Conservation (phyloP, 2,113 vertebrate species). For the Ceratotherium simum region DNA sequence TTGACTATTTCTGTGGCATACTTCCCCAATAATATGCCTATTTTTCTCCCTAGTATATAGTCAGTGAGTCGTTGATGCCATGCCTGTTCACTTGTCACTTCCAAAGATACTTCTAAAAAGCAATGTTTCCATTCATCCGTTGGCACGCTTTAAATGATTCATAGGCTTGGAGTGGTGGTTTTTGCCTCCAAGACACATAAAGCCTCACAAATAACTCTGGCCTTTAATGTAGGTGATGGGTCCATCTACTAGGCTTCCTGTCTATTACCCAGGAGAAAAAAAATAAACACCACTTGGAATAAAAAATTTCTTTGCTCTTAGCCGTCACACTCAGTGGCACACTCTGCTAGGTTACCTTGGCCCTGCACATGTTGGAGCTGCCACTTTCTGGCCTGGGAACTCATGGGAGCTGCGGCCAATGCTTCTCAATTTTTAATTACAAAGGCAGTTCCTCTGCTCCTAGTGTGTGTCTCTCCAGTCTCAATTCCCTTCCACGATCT, state of each 20-base stretch:
- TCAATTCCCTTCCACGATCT: not conserved
- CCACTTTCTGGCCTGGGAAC: not conserved
- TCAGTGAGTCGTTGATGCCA: not conserved
- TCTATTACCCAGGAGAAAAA: not conserved
- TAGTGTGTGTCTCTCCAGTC: not conserved
- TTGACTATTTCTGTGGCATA: not conserved
- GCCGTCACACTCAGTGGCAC: not conserved
- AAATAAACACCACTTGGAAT: not conserved
- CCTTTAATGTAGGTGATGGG: not conserved
- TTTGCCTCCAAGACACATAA: not conserved
- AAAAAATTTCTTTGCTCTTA: not conserved
- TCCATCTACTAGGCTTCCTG: not conserved
- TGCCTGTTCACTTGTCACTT: not conserved
- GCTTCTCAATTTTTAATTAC: not conserved
- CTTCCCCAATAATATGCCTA: not conserved
- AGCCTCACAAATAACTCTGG: not conserved
- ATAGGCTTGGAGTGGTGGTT: not conserved
- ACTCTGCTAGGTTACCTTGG: not conserved
- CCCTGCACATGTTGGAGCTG: not conserved
- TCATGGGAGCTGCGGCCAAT: not conserved
- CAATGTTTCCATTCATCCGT: not conserved
- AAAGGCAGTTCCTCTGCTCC: not conserved
- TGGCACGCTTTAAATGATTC: not conserved
- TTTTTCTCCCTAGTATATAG: not conserved
- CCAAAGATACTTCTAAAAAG: not conserved